These are phyloP conservation scores for Brachionus paranguensis DNA, from an alignment of 1,140 invertebrate species.

Conservation along the genomic window DNA sequence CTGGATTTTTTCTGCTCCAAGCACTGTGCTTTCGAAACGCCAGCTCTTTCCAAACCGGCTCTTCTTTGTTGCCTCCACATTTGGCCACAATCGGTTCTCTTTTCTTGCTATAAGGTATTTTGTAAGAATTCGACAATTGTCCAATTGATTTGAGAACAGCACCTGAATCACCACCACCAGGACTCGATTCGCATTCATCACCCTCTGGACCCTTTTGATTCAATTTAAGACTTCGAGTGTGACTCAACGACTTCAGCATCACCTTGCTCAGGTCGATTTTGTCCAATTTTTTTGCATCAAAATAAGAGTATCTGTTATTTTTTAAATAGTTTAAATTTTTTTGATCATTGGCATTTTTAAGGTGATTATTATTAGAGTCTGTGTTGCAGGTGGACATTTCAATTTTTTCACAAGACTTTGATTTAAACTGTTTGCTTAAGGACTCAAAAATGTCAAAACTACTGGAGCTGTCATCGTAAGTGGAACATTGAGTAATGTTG, in stretches of 20 bases:
- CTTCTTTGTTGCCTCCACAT: neutral
- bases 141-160: neutral
- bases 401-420: slow-evolving; percentile 26
- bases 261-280: neutral
- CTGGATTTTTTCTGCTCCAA: slow-evolving; percentile 8
- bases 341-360: neutral
- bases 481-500: slow-evolving; percentile 6
- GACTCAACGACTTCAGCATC: neutral
- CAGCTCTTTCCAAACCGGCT: slow-evolving; percentile 31
- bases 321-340: neutral
- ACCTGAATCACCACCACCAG: neutral
- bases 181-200: neutral
- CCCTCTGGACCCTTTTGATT: neutral
- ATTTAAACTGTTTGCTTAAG: neutral
- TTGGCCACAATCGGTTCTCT: neutral
- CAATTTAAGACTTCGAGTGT: neutral
- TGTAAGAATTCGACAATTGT: neutral
- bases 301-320: neutral
- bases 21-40: slow-evolving; percentile 24
- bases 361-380: neutral
- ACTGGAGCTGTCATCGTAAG: neutral
- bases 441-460: neutral
- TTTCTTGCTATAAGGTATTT: slow-evolving; percentile 5
- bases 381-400: neutral
- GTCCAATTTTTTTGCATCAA: neutral